Percentiles rank a stretch among this genome's conserved stretches.
Evolutionary conservation across 2,888 invertebrate genomes (phyloP).

Genomic region (Trypoxylon attenuatum): DNA sequence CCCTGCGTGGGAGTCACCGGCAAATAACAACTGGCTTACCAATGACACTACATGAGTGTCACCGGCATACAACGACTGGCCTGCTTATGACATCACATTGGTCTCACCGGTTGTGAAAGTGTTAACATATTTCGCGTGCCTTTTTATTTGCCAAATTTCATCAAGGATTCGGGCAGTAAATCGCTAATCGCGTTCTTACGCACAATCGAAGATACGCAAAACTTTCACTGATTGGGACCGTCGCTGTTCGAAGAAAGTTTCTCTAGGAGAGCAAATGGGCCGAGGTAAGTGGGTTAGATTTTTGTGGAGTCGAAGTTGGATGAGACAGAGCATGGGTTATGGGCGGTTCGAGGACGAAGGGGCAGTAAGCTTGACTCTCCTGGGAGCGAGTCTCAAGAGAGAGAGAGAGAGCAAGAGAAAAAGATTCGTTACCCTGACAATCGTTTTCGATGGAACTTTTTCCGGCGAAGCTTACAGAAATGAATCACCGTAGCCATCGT

Average conservation of each 20-base stretch:
- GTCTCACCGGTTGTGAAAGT: too few species aligned
- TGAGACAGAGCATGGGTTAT: conserved; percentile 6
- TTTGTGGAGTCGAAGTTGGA: conserved; percentile 3
- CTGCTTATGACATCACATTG: too few species aligned
- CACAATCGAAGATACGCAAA: too few species aligned
- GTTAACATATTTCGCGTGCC: too few species aligned
- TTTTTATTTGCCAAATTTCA: too few species aligned
- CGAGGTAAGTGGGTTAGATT: too few species aligned
- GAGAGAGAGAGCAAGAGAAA: conserved; percentile 1
- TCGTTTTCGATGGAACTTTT: conserved; percentile 46
- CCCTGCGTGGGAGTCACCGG: too few species aligned
- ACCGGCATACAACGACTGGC: too few species aligned
- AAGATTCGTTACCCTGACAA: conserved; percentile 44
- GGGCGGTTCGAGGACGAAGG: not conserved
- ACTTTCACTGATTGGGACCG: not conserved
- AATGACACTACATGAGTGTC: too few species aligned
- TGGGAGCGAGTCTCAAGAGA: conserved; percentile 16
- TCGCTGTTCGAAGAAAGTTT: not conserved
- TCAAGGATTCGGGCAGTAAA: too few species aligned
- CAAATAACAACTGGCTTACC: too few species aligned
- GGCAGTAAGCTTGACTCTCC: not conserved
- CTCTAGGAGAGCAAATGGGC: not conserved
- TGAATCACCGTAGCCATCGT: conserved; percentile 50
- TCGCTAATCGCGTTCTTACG: too few species aligned
- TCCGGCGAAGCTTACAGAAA: conserved; percentile 39